Base-by-base conservation (phyloP, 2,888 invertebrate species). In the Cheilosia variabilis region DNA sequence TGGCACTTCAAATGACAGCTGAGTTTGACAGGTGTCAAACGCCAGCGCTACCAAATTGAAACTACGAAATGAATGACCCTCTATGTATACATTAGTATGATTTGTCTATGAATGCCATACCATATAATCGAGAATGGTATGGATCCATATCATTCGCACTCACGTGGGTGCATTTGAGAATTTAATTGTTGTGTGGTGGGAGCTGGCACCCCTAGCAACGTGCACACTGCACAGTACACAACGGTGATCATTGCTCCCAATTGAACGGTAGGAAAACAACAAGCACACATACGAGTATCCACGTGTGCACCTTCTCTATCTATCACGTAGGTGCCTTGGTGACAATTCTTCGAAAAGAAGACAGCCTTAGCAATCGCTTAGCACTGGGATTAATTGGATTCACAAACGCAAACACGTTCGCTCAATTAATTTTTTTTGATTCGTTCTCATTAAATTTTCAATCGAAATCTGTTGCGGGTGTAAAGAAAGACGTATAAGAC, bases 231-330 rank as follows among this genome's bases (percentile, higher is more conserved):
- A 9, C 17, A 7, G 17, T 47, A 17, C 17, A 19, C 66, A 43
- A 17, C 34, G 52, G 71, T 50, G 82, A 77, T 77, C 82, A 53
- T 82, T 77, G 77, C 72, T 57, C 82, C 82, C 82, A 68, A 82
- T 72, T 77, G 65, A 82, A 72, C 43, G 41, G 22, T 34, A 55
- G 22, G 52, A 65, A 68, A 81, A 50, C 47, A 69, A 45, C 10
- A 10, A 10, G 10, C 34, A 34, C 34, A 65, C 81, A 72, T 82
- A 76, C 60, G 22, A 82, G 66, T 77, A 82, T n/a, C 37, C 6
- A 9, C 10, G 10, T 10, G 34, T 34, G 10, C 34, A 34, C 34
- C 34, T 34, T 9, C 3, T 34, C 10, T 10, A 34, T 10, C 10
- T 9, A 34, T 10, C 52, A 15, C 55, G 31, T 52, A 57, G 27